A percentile compares a stretch with the other conserved stretches of the same genome.
Conservation (phyloP, 2,888 invertebrate species). For the Cryptus viduatorius region DNA sequence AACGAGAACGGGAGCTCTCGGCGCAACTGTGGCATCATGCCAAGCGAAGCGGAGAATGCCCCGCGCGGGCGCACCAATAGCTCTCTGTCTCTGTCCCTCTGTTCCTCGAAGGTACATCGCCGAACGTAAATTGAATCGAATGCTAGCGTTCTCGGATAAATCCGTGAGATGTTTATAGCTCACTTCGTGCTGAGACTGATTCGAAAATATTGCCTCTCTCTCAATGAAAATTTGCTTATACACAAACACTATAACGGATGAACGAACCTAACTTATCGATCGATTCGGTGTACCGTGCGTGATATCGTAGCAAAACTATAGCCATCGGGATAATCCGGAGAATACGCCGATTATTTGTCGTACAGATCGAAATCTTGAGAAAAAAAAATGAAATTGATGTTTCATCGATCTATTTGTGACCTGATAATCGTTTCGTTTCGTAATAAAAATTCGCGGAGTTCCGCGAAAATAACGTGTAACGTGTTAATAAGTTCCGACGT, state of each 20-base stretch:
- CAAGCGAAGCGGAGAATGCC: slow-evolving; percentile 69
- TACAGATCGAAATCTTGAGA: no score
- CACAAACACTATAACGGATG: slow-evolving; percentile 17
- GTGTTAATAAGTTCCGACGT: no score
- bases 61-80: slow-evolving; percentile 70
- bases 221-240: slow-evolving; percentile 64
- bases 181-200: slow-evolving; percentile 71
- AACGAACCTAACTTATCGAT: no score
- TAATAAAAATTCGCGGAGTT: no score
- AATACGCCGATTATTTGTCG: no score
- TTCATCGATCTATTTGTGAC: no score
- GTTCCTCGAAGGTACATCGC: slow-evolving; percentile 73
- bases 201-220: slow-evolving; percentile 57
- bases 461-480: no score
- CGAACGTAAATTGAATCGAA: slow-evolving; percentile 82
- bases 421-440: no score
- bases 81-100: slow-evolving; percentile 56
- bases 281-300: no score
- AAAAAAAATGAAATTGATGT: no score
- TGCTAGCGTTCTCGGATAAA: slow-evolving; percentile 76
- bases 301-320: no score
- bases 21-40: slow-evolving; percentile 75
- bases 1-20: slow-evolving; percentile 65
- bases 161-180: slow-evolving; percentile 79
- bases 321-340: no score